Evolutionary conservation across 1,140 invertebrate species (phyloP), one percentile per base, ranked within the genome.

Genomic region (Platorchestia sp.): DNA sequence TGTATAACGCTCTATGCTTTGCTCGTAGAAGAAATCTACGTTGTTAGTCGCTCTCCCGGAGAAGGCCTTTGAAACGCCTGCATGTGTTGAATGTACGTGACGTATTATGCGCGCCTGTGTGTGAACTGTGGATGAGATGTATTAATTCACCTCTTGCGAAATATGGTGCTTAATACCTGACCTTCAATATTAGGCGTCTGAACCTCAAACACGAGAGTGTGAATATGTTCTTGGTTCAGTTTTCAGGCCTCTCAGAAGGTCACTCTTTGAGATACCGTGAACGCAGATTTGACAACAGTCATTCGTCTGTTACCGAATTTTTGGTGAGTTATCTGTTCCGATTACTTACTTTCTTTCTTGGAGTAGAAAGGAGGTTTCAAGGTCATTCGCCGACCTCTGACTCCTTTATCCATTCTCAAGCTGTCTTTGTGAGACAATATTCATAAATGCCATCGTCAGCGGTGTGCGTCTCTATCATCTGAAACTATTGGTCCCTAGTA

Each of bases 11-110:
- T 93, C 41, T 45, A n/a, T 93, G 91, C 91, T 93, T 41, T 44
- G 87, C 87, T 89, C 87, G n/a, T 89, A 44, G 43, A 43, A 41
- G 87, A 89, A 89, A 89, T 89, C 87, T 89, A 89, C 87, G 43
- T 89, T 86, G 86, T 86, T 89, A 89, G 87, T 89, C 59, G 59
- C 59, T 10, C 59, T 75, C 59, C 27, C 59, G 59, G 14, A 19
- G 59, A 75, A 27, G 59, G 59, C 59, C 27, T 75, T 75, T 75
- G 59, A 75, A 75, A 75, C 59, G 59, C 59, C 27, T 75, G 59
- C 59, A 75, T 75, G 59, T 75, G 59, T 75, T 75, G 59, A 22
- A 36, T 75, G 59, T 75, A 36, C 59, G 59, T 14, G 59, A 75
- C 59, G 59, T 36, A 75, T 75, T 75, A 75, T 75, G 10, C 59